Base-by-base conservation (phyloP, 2,797 vertebrate species). In the Lacerta agilis region DNA sequence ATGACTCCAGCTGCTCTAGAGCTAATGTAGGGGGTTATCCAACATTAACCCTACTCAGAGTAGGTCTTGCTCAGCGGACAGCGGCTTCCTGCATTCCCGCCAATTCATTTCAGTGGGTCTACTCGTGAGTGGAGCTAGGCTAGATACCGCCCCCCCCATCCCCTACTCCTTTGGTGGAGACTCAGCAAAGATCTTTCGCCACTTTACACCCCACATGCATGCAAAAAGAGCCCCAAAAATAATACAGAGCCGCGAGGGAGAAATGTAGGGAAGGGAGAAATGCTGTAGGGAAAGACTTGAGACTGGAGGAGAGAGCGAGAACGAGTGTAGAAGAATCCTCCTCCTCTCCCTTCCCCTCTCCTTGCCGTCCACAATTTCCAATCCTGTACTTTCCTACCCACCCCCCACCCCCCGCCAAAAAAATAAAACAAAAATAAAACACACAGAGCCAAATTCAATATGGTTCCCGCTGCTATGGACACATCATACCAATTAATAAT, bases 401-500 rank as follows among this genome's bases (percentile, higher is more conserved):
- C 18, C 15, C 82, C 17, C 81, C 79, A 0, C 0, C 0, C 0
- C 84, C 0, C 29, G 66, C 11, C 29, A 73, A 87, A 29, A 8
- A 73, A 17, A 73, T 3, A 20, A 5, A 33, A 33, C 33, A 33
- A 73, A 0, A 33, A 64, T 3, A 20, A 73, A 87, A 29, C 3
- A 73, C 27, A 29, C 36, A 38, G 36, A 0, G 79, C 83, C 33
- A 90, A 91, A 87, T 90, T 91, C 93, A 92, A 92, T 93, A 89
- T 43, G 0, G 90, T 84, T 91, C 79, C 86, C 77, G 88, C 91
- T n/a, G 15, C 41, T 4, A 1, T 79, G 82, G 71, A 79, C 82
- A 73, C 90, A 79, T 77, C 92, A 67, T 0, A 1, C 94, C 95
- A 96, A 96, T 97, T 97, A 97, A 95, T 20, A 4, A 41, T 72